These are phyloP conservation scores for Colius striatus DNA, from an alignment of 2,113 vertebrate genomes.

Conservation along the genomic window DNA sequence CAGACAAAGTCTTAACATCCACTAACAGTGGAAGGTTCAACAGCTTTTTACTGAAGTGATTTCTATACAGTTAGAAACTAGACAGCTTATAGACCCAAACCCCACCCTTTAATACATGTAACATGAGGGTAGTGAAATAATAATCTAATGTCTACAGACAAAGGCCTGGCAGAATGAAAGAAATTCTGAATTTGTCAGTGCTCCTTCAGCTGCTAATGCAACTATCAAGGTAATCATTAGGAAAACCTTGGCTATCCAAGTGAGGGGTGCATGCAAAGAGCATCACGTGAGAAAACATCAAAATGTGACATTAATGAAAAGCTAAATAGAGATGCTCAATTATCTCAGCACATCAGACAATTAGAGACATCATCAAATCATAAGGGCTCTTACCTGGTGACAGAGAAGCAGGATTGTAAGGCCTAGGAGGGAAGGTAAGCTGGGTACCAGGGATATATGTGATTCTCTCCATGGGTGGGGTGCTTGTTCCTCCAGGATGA, in stretches of 20 bases:
- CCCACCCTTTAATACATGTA: neutral
- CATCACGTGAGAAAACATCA: neutral
- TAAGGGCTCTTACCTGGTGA: conserved; percentile 87
- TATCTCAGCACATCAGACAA: neutral
- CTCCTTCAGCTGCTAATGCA: neutral
- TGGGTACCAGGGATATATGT: conserved; percentile 95
- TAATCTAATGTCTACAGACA: neutral
- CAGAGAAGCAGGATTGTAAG: conserved; percentile 94
- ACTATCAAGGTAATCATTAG: neutral
- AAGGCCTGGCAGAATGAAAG: neutral
- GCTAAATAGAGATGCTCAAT: neutral
- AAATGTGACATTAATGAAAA: neutral
- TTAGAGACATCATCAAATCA: neutral
- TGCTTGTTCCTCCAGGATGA: conserved; percentile 94
- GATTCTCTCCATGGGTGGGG: conserved; percentile 96
- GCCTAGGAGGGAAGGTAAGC: conserved; percentile 91
- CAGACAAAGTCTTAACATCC: neutral
- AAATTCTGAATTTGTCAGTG: neutral
- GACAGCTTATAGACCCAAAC: neutral
- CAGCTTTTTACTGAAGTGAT: neutral
- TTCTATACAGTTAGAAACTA: neutral
- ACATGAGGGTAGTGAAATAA: neutral
- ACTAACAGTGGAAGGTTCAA: neutral
- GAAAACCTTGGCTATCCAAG: neutral
- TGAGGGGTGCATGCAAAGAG: neutral